Percentiles rank a stretch among this genome's conserved stretches.
phyloP scores from a whole-genome alignment of 2,888 invertebrate species.

The Rambutsinella grinnellia region DNA sequence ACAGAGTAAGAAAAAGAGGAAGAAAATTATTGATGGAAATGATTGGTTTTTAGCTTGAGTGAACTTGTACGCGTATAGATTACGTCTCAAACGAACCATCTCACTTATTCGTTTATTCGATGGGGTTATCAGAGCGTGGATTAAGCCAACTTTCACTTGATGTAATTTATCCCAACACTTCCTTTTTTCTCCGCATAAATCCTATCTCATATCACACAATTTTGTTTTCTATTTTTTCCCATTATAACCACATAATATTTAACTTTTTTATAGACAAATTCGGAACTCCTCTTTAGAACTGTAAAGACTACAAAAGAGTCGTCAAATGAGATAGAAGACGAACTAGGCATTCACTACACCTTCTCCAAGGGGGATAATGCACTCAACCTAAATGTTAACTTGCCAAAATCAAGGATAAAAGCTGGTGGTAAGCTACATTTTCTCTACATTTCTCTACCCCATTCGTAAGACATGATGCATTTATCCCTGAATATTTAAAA shows the following conservation, averaged over 20 bases:
- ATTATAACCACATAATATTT: too few relatives aligned
- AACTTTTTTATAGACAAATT: conserved; percentile 36
- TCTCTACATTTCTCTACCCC: too few relatives aligned
- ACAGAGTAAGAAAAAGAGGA: conserved; percentile 22
- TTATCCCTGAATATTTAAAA: too few relatives aligned
- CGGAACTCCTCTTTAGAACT: conserved; percentile 40
- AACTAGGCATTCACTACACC: conserved; percentile 54
- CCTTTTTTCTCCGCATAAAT: conserved; percentile 8
- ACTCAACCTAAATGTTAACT: conserved; percentile 40
- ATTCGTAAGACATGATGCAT: too few relatives aligned
- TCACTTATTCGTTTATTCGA: conserved; percentile 15
- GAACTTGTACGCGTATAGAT: conserved; percentile 48
- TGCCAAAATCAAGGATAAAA: conserved; percentile 24
- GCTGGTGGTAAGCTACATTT: conserved; percentile 22
- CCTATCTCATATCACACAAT: not conserved
- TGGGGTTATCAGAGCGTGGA: conserved; percentile 34
- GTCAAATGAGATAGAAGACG: conserved; percentile 26
- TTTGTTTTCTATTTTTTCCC: conserved; percentile 4
- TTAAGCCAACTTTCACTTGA: conserved; percentile 50
- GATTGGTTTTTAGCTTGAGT: conserved; percentile 14
- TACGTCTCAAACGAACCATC: conserved; percentile 54
- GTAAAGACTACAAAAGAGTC: conserved; percentile 22
- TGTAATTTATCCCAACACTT: conserved; percentile 56
- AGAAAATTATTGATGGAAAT: too few relatives aligned
- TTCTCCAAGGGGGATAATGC: conserved; percentile 52